Conservation (phyloP, 2,113 vertebrate species). For the Tetraodon nigroviridis region DNA sequence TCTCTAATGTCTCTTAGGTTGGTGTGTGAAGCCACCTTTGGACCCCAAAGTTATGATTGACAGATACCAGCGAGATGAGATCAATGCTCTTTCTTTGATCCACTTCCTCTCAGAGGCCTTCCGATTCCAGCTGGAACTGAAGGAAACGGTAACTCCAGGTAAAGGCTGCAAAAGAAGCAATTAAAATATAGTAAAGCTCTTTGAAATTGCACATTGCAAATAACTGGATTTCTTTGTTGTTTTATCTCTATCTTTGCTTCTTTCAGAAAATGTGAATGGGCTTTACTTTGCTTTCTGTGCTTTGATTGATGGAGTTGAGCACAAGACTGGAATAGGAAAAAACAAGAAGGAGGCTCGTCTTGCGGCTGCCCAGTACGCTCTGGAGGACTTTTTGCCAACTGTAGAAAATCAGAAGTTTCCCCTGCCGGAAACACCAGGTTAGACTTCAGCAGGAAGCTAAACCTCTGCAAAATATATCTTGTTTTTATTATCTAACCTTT, state of each 20-base stretch:
- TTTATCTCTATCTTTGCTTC: too few relatives aligned
- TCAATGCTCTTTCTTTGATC: slow-evolving; percentile 81
- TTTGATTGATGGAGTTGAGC: slow-evolving; percentile 82
- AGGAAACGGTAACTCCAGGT: slow-evolving; percentile 86
- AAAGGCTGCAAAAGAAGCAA: neutral
- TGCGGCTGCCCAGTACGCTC: slow-evolving; percentile 83
- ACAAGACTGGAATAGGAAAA: slow-evolving; percentile 85
- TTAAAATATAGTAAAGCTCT: too few relatives aligned
- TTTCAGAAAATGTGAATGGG: slow-evolving; percentile 72
- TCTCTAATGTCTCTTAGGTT: too few relatives aligned
- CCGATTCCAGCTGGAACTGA: slow-evolving; percentile 78
- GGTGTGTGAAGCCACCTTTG: too few relatives aligned
- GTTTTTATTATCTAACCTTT: too few relatives aligned
- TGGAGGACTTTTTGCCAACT: slow-evolving; percentile 78
- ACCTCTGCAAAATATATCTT: too few relatives aligned
- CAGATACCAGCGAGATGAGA: slow-evolving; percentile 73
- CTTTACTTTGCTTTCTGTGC: slow-evolving; percentile 91
- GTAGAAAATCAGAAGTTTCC: slow-evolving; percentile 47
- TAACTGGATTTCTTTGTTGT: too few relatives aligned
- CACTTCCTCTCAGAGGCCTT: slow-evolving; percentile 77
- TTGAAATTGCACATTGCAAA: too few relatives aligned
- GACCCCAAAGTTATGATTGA: slow-evolving; percentile 60
- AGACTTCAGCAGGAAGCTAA: neutral
- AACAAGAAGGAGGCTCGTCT: slow-evolving; percentile 86
- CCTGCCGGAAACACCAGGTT: slow-evolving; percentile 67